Conservation (phyloP, 2,888 invertebrate genomes). For the Nephrotoma flavescens region DNA sequence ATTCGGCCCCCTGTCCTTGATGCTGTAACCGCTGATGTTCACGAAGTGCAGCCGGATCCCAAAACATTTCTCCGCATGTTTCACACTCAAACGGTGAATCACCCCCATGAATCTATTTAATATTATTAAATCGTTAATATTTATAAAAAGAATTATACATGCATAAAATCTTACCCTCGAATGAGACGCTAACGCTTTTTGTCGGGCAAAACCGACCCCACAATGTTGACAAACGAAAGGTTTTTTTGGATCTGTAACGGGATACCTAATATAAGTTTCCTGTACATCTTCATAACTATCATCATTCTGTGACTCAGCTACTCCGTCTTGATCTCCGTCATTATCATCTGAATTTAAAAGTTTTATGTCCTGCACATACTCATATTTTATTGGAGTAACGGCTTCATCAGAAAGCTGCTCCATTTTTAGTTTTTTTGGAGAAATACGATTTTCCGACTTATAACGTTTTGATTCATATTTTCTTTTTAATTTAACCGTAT, state of each 20-base stretch:
- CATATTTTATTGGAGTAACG: not conserved
- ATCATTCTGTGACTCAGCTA: not conserved
- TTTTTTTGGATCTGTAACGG: conserved; percentile 51
- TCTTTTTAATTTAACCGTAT: not conserved
- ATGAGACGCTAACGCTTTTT: conserved; percentile 68
- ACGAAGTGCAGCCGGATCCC: conserved; percentile 43
- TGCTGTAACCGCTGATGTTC: conserved; percentile 47
- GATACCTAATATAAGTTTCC: conserved; percentile 26
- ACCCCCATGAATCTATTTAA: conserved; percentile 50
- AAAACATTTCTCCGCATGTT: conserved; percentile 69
- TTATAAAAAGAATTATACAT: not conserved
- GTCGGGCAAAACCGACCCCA: conserved; percentile 62
- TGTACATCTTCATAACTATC: not conserved
- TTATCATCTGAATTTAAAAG: not conserved
- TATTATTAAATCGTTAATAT: not conserved
- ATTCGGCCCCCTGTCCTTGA: conserved; percentile 32
- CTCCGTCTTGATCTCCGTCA: not conserved
- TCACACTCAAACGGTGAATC: conserved; percentile 69
- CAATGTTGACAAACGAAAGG: conserved; percentile 70
- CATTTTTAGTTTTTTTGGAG: not conserved
- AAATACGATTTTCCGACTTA: not conserved
- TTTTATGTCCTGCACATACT: not conserved
- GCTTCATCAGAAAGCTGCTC: not conserved
- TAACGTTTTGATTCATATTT: not conserved
- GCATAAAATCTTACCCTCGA: conserved; percentile 35